Evolutionary conservation across 1,140 invertebrate species (phyloP), one percentile per base, ranked within the genome.

Genomic region (Drosophila sechellia): DNA sequence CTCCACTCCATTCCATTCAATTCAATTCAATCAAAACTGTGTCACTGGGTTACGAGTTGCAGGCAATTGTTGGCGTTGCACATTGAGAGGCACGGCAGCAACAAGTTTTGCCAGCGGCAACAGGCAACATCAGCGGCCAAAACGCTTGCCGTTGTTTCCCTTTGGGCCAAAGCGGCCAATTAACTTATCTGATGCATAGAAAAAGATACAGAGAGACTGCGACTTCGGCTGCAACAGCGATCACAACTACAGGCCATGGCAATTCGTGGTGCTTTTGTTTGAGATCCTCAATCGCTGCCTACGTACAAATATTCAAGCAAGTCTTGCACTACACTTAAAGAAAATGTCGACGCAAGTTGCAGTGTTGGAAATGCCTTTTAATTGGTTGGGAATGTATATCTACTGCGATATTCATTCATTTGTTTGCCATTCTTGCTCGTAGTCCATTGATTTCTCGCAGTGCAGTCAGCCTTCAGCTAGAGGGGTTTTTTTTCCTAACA

Each of bases 161-260:
- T 86, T 86, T 87, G 78, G 81, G 81, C 81, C 79, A 87, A 87
- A 87, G 80, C 70, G 81, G 81, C 83, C 81, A 86, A 86, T 86
- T 87, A 86, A 81, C 83, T 78, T 87, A 86, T 87, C 83, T 87
- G 78, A 86, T 86, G 74, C 48, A 59, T 63, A 65, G 15, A 22
- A 39, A 64, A 49, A 64, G 42, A 13, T 31, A 40, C 27, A 31
- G 35, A 66, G 39, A 68, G 15, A 50, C 58, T 40, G 15, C 25
- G 35, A 35, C 53, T 42, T n/a, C 25, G 57, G 52, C 66, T 70
- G 52, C 50, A 65, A 70, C 65, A 81, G 76, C 74, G 66, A 69
- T 69, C 37, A 17, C 65, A 50, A 52, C 43, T 13, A 43, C 45
- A 22, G 49, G 63, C 25, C 45, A 65, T 37, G 20, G 42, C 15